Conservation (phyloP, 2,797 vertebrate genomes). For the Enoplosus armatus region DNA sequence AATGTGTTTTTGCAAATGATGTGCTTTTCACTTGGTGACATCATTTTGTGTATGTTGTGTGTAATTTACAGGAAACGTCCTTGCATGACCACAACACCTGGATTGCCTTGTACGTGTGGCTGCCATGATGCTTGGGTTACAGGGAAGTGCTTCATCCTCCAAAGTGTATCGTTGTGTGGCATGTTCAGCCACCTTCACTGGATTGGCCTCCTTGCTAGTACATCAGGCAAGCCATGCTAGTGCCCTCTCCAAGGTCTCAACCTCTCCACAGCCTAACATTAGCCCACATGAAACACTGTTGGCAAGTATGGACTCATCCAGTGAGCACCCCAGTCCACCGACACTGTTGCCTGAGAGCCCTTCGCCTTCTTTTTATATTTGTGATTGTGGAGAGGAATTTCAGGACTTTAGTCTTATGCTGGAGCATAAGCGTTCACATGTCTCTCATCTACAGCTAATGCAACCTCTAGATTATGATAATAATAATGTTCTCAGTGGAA, state of each 20-base stretch:
- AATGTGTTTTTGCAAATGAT: not conserved
- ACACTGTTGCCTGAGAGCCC: constrained; percentile 47
- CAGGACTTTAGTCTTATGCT: constrained; percentile 76
- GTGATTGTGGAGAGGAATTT: constrained; percentile 84
- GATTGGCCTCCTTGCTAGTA: constrained; percentile 84
- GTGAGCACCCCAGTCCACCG: constrained; percentile 49
- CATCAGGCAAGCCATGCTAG: constrained; percentile 85
- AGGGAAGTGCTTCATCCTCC: constrained; percentile 78
- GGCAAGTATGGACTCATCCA: constrained; percentile 63
- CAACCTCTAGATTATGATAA: constrained; percentile 51
- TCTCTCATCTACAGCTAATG: constrained; percentile 45
- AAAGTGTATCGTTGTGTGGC: constrained; percentile 86
- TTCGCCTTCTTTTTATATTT: constrained; percentile 73
- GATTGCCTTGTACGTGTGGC: constrained; percentile 18
- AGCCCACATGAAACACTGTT: constrained; percentile 54
- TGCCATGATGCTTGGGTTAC: constrained; percentile 85
- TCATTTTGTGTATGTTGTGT: constrained; percentile 37
- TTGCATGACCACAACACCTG: constrained; percentile 42
- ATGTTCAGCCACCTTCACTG: constrained; percentile 86
- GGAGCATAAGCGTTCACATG: constrained; percentile 79
- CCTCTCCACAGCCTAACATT: constrained; percentile 50
- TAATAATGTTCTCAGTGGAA: constrained; percentile 27
- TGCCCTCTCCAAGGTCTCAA: constrained; percentile 58
- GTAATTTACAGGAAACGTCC: constrained; percentile 60
- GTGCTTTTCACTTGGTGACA: constrained; percentile 13